phyloP scores from a whole-genome alignment of 2,113 vertebrate species.

The Caretta caretta region DNA sequence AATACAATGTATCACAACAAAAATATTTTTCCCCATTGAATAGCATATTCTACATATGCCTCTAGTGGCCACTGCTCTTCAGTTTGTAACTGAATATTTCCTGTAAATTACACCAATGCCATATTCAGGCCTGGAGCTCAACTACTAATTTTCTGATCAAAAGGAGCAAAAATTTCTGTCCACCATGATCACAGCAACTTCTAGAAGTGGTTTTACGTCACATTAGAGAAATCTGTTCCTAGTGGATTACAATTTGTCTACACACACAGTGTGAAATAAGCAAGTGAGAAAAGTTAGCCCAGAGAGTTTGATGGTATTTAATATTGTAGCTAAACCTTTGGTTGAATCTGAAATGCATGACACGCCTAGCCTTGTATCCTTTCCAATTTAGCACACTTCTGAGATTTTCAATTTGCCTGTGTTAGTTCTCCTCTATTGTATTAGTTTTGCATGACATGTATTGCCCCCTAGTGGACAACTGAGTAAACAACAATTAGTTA shows the following conservation, averaged over 20 bases:
- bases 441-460: background rate
- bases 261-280: background rate
- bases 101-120: background rate
- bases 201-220: background rate
- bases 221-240: background rate
- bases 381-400: background rate
- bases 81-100: conserved; percentile 6
- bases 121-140: background rate
- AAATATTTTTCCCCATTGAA: conserved; percentile 47
- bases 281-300: background rate
- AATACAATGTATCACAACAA: conserved; percentile 17
- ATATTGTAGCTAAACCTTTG: background rate
- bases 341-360: conserved; percentile 4
- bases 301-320: background rate
- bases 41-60: background rate
- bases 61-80: conserved; percentile 36
- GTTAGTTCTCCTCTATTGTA: fast-evolving
- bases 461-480: conserved; percentile 37
- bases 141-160: background rate
- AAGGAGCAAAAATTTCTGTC: background rate
- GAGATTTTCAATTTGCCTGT: background rate
- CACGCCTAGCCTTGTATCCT: background rate
- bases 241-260: background rate
- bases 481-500: background rate
- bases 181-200: background rate